phyloP scores from a whole-genome alignment of 2,888 invertebrate genomes.

The Aleiodes testaceus region DNA sequence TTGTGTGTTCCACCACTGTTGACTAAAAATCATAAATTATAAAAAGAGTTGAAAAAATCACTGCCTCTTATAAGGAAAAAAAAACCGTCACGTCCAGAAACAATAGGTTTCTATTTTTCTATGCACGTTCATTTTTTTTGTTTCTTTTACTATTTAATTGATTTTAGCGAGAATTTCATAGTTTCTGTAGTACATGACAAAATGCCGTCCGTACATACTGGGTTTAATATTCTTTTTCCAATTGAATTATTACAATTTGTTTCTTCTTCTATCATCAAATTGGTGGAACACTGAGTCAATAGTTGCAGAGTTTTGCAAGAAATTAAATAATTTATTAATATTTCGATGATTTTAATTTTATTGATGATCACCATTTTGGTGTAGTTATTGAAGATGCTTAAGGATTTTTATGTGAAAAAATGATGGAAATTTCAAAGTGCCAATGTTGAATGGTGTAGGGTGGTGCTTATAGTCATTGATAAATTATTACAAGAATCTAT shows the following conservation, averaged over 20 bases:
- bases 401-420: constrained; percentile 49
- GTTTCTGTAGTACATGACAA: constrained; percentile 14
- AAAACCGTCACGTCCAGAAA: constrained; percentile 13
- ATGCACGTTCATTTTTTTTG: background rate
- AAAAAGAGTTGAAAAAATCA: constrained; percentile 46
- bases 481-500: constrained; percentile 3
- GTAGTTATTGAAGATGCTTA: constrained; percentile 51
- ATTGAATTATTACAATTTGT: background rate
- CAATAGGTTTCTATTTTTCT: background rate
- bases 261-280: constrained; percentile 1
- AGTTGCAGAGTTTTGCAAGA: constrained; percentile 4
- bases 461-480: constrained; percentile 26
- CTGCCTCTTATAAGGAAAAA: constrained; percentile 51
- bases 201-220: constrained; percentile 21
- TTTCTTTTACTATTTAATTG: constrained; percentile 7
- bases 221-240: background rate
- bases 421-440: constrained; percentile 59
- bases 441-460: constrained; percentile 55
- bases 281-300: background rate
- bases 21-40: background rate
- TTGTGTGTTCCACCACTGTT: constrained; percentile 25
- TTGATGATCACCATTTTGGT: constrained; percentile 53
- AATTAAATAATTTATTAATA: background rate
- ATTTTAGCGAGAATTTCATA: background rate
- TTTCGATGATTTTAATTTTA: constrained; percentile 24